Base-by-base conservation (phyloP, 2,888 invertebrate species). In the Tetanocera ferruginea region DNA sequence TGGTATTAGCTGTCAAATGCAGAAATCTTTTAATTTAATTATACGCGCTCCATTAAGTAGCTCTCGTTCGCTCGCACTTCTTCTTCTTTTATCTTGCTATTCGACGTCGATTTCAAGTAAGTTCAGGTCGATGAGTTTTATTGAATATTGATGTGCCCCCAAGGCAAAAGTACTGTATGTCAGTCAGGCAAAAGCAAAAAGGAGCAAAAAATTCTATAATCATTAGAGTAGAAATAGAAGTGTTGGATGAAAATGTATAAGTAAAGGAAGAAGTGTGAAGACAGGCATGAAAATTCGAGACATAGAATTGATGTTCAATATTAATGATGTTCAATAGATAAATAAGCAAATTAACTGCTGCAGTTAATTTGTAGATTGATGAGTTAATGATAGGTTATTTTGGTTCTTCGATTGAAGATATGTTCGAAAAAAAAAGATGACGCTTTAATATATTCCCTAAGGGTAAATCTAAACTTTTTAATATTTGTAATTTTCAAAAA, bases 361-460 rank as follows among this genome's bases (percentile, higher is more conserved):
- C 57, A 72, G 71, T 83, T 81, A 85, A 85, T 84, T 84, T 83
- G 84, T 83, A 85, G 86, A 85, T 85, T 86, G 85, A 85, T 86
- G 85, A 85, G 83, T 85, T 85, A 86, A 86, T 86, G 86, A 85
- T 85, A 86, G 84, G 52, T 55, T 75, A 52, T 57, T 60, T 60
- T 43, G 9, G 14, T 25, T 23, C 49, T 43, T 23, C 17, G 9
- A 25, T 11, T 72, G 31, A 14, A 43, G 5, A 60, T 11, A n/a
- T n/a, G n/a, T n/a, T n/a, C n/a, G n/a, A 11, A 6, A 43, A 43
- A 11, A 11, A 43, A 2, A 43, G 14, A 43, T 1, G 11, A 11
- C 14, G 2, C 43, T 43, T 43, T 43, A 11, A 11, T 2, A 43
- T 14, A 43, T 43, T 11, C n/a, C n/a, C n/a, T n/a, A n/a, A n/a